Base-by-base conservation (phyloP, 2,888 invertebrate species). In the Pyrochroa serraticornis region DNA sequence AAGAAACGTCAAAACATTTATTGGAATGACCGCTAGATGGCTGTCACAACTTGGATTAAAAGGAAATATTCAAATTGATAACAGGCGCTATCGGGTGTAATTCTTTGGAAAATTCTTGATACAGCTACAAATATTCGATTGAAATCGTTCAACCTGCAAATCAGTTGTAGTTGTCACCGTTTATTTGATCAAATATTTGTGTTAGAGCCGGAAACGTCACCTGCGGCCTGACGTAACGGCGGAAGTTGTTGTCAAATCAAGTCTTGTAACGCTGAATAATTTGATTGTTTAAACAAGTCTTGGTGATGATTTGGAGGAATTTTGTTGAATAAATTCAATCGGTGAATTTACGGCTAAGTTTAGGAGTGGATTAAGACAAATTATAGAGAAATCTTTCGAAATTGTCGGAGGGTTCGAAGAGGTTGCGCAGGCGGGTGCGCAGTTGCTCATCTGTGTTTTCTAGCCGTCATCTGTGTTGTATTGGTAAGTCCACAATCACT, bases 391-490 rank as follows among this genome's bases (percentile, higher is more conserved):
- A 43, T 55, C 7, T 36, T 59, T 48, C 43, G 39, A 43, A 47
- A 56, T 51, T 54, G 35, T 55, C 47, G 45, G 41, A 45, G 53
- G 57, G 50, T 56, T 43, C 46, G 43, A 57, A 62, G 44, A 14
- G 67, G 64, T 57, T 77, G 77, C 77, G 79, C 77, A 65, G 58
- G 64, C 57, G 66, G 49, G 79, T 81, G 82, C 79, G 76, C 62
- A 71, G 66, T 68, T 66, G 49, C 71, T 67, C 76, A 70, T 71
- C 79, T 78, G 77, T 81, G 80, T 79, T 78, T 22, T 78, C 77
- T 79, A 79, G 80, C 81, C 81, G 81, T 82, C 82, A 82, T 80
- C 81, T 82, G 81, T 81, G 80, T 81, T 81, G 79, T 80, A 80
- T 81, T 80, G 81, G 81, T 81, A 80, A 81, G 81, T 76, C 73